These are phyloP conservation scores for Sebastes taczanowskii DNA, from an alignment of 2,797 vertebrate genomes.

Conservation along the genomic window DNA sequence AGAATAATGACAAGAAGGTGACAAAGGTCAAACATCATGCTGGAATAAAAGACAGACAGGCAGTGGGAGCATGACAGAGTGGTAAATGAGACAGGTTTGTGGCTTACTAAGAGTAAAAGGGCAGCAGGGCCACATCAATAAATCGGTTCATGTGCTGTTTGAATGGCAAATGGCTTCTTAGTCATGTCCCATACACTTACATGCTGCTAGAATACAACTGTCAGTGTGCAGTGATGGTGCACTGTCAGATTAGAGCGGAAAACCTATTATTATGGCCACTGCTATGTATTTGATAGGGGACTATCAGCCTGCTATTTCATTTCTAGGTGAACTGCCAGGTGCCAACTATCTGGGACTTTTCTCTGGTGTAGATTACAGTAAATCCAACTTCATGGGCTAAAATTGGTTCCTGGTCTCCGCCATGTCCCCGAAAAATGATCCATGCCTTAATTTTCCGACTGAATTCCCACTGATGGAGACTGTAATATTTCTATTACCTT, in stretches of 20 bases:
- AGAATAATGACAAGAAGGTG: constrained; percentile 21
- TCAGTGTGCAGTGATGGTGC: constrained; percentile 12
- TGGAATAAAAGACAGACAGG: constrained; percentile 1
- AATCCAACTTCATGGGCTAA: constrained; percentile 4
- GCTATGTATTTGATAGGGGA: constrained; percentile 12
- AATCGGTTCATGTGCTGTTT: neutral
- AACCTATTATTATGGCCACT: constrained; percentile 31
- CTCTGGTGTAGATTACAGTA: constrained; percentile 3
- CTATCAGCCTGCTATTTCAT: neutral
- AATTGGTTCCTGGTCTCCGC: constrained; percentile 10
- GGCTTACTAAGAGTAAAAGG: neutral
- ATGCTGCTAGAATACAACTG: constrained; percentile 26
- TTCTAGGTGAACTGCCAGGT: constrained; percentile 2
- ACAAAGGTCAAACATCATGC: constrained; percentile 32
- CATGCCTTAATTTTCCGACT: constrained; percentile 44
- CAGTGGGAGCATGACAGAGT: neutral
- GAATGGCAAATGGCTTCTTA: constrained; percentile 18
- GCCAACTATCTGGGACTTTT: constrained; percentile 1
- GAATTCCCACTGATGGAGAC: constrained; percentile 44
- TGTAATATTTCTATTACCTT: constrained; percentile 39
- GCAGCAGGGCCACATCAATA: neutral
- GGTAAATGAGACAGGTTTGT: constrained; percentile 31
- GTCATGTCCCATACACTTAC: constrained; percentile 15
- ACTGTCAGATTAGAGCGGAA: constrained; percentile 31
- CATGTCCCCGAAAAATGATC: constrained; percentile 6